phyloP scores from a whole-genome alignment of 2,888 invertebrate species.

The Isoperla grammatica region DNA sequence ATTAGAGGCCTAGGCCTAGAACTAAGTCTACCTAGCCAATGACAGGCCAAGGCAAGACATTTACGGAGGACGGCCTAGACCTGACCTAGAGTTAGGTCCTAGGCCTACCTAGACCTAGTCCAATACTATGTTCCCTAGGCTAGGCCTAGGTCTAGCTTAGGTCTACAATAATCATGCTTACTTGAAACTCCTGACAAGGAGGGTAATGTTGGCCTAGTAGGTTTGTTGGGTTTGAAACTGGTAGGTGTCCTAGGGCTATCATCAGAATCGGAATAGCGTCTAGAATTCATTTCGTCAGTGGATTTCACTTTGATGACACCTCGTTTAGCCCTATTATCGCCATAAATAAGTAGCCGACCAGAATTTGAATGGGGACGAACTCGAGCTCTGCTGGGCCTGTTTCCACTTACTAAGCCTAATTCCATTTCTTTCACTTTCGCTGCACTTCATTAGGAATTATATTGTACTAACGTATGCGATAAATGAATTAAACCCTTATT shows the following conservation, averaged over 20 bases:
- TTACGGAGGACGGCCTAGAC: too few species aligned
- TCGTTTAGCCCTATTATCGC: slow-evolving; percentile 31
- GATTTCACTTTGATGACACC: slow-evolving; percentile 23
- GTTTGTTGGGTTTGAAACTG: slow-evolving; percentile 26
- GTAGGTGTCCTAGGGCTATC: slow-evolving; percentile 30
- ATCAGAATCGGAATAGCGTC: slow-evolving; percentile 37
- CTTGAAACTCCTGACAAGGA: slow-evolving; percentile 9
- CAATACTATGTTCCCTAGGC: slow-evolving; percentile 14
- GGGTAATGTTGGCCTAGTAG: slow-evolving; percentile 28
- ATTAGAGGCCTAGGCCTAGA: too few species aligned
- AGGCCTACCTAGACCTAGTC: background rate
- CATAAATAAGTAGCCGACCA: slow-evolving; percentile 17
- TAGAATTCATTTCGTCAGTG: slow-evolving; percentile 33
- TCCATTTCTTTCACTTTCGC: slow-evolving; percentile 6
- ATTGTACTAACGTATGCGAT: too few species aligned
- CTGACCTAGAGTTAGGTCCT: too few species aligned
- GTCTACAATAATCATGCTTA: slow-evolving; percentile 8
- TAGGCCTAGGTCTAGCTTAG: background rate
- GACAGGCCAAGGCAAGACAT: background rate
- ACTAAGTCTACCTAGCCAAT: too few species aligned
- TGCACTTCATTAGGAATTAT: too few species aligned
- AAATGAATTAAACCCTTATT: too few species aligned
- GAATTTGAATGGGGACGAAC: slow-evolving; percentile 23
- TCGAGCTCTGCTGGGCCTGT: slow-evolving; percentile 28
- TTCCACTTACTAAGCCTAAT: slow-evolving; percentile 7